phyloP scores from a whole-genome alignment of 2,113 vertebrate species.

The Apus apus region DNA sequence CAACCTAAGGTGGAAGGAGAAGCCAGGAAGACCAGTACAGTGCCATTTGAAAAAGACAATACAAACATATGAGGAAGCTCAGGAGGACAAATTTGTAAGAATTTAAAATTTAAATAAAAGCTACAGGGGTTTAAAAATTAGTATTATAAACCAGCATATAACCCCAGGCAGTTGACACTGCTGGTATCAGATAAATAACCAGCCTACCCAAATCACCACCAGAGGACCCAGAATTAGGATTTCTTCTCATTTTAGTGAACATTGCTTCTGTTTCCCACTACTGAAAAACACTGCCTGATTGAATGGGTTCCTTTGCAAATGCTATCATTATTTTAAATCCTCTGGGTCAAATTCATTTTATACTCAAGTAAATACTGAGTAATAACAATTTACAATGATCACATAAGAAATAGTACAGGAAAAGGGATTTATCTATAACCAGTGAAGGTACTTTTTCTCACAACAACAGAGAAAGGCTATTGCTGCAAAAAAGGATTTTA shows the following conservation, averaged over 20 bases:
- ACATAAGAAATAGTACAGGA: background rate
- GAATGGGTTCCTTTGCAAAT: background rate
- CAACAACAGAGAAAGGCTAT: background rate
- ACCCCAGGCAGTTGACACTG: background rate
- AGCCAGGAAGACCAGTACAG: background rate
- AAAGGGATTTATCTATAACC: background rate
- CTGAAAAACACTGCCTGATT: background rate
- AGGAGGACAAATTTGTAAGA: background rate
- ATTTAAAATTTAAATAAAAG: background rate
- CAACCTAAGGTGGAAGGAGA: background rate
- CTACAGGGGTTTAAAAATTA: background rate
- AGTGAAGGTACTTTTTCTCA: background rate
- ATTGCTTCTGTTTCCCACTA: background rate
- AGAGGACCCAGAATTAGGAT: background rate
- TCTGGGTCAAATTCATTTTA: background rate
- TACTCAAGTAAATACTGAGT: background rate
- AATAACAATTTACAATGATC: background rate
- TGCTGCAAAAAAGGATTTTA: constrained; percentile 20
- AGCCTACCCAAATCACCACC: background rate
- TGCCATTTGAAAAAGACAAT: background rate
- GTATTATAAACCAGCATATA: background rate
- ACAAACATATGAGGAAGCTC: background rate
- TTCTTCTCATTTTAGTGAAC: background rate
- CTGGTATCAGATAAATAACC: background rate
- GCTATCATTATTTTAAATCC: constrained; percentile 25